phyloP scores from a whole-genome alignment of 2,113 vertebrate species.

The Opisthocomus hoazin region DNA sequence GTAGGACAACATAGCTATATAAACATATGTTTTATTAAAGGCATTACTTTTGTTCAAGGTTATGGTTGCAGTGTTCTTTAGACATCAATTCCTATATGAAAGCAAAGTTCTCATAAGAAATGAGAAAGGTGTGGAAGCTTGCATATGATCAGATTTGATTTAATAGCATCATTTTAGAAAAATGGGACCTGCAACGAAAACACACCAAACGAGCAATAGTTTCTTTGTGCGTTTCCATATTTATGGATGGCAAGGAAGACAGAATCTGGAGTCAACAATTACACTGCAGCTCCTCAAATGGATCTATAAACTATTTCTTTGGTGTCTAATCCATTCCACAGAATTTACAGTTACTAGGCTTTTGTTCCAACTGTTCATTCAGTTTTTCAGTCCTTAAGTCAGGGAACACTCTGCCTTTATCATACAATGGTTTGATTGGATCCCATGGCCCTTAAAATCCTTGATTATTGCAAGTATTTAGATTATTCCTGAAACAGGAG shows the following conservation, averaged over 20 bases:
- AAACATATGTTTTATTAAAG: background rate
- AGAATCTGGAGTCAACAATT: background rate
- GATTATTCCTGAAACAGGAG: background rate
- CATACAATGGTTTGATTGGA: fast-evolving
- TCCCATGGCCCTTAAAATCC: background rate
- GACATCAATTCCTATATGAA: background rate
- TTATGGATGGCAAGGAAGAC: background rate
- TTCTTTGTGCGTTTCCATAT: background rate
- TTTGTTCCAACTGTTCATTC: background rate
- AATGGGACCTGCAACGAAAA: background rate
- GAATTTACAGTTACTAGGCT: background rate
- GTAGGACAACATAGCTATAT: background rate
- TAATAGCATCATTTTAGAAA: background rate
- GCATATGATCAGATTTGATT: background rate
- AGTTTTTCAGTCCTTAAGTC: background rate
- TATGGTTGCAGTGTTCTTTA: background rate
- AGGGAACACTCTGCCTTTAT: background rate
- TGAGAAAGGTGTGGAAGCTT: background rate
- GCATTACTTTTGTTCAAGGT: background rate
- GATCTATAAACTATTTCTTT: background rate
- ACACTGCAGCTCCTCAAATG: background rate
- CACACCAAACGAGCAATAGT: background rate
- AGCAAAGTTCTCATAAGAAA: background rate
- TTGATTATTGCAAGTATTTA: background rate
- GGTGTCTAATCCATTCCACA: background rate